Evolutionary conservation across 2,797 vertebrate species (phyloP).

Genomic region (Leptodactylus fallax): DNA sequence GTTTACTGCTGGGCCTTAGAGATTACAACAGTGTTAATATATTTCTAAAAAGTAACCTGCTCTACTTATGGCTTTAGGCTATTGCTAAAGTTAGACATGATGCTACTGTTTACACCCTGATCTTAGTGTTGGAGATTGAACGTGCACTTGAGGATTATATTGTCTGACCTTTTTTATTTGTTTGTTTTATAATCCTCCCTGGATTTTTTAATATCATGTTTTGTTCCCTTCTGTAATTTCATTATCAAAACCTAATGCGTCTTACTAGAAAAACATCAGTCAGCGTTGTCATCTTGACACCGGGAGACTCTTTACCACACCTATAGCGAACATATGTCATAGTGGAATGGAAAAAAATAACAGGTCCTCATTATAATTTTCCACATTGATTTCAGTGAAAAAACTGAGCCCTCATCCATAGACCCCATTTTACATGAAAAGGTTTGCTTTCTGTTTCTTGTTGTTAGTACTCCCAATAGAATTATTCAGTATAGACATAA

Average conservation of each 20-base stretch:
- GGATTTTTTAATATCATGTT: background rate
- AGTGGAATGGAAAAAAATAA: too few relatives aligned
- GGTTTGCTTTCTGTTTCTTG: too few relatives aligned
- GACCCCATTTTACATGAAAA: too few relatives aligned
- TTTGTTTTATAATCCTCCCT: conserved; percentile 8
- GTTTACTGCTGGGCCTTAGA: conserved; percentile 43
- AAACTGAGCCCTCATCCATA: too few relatives aligned
- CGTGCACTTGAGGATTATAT: conserved; percentile 23
- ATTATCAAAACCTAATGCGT: background rate
- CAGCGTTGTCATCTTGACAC: background rate
- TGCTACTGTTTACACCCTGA: conserved; percentile 27
- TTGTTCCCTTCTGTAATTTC: conserved; percentile 5
- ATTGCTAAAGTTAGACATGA: conserved; percentile 45
- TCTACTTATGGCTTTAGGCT: conserved; percentile 39
- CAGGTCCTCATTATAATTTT: too few relatives aligned
- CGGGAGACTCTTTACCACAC: too few relatives aligned
- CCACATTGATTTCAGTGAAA: too few relatives aligned
- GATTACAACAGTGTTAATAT: conserved; percentile 31
- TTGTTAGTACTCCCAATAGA: too few relatives aligned
- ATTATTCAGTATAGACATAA: too few relatives aligned
- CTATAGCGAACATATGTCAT: too few relatives aligned
- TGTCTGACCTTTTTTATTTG: background rate
- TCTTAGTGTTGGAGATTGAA: conserved; percentile 29
- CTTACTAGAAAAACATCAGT: background rate
- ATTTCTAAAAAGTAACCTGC: conserved; percentile 23